A percentile compares a stretch with the other conserved stretches of the same genome.
Evolutionary conservation across 2,888 invertebrate genomes (phyloP).

Genomic region (Cantharis rufa): DNA sequence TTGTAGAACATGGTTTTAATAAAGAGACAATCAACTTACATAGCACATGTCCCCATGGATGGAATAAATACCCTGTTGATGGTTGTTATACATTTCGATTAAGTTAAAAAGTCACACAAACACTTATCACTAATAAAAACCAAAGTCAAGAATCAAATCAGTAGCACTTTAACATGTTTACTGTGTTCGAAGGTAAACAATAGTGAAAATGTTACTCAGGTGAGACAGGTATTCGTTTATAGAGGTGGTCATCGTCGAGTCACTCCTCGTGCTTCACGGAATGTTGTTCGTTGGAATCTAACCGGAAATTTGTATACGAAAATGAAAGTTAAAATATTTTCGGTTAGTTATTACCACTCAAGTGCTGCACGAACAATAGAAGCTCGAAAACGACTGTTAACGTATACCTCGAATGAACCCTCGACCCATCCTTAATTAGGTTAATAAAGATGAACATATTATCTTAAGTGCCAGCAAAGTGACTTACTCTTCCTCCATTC

Average conservation of each 20-base stretch:
- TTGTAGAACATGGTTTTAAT: too few relatives aligned
- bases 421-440: constrained; percentile 40
- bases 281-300: constrained; percentile 25
- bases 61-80: constrained; percentile 41
- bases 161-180: constrained; percentile 13
- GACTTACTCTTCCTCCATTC: not conserved
- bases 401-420: constrained; percentile 40
- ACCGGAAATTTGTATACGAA: constrained; percentile 23
- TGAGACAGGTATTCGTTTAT: constrained; percentile 17
- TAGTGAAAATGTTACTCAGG: not conserved
- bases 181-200: not conserved
- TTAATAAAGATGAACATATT: constrained; percentile 15
- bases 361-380: constrained; percentile 15
- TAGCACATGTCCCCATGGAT: constrained; percentile 45
- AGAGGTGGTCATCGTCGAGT: constrained; percentile 19
- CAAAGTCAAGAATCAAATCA: constrained; percentile 5
- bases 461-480: not conserved
- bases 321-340: constrained; percentile 19
- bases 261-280: constrained; percentile 25
- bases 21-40: constrained; percentile 39
- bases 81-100: constrained; percentile 45
- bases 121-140: constrained; percentile 23
- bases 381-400: not conserved
- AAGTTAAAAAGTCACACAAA: not conserved
- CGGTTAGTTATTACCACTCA: not conserved